phyloP scores from a whole-genome alignment of 2,888 invertebrate species.

The Nomada goodeniana region DNA sequence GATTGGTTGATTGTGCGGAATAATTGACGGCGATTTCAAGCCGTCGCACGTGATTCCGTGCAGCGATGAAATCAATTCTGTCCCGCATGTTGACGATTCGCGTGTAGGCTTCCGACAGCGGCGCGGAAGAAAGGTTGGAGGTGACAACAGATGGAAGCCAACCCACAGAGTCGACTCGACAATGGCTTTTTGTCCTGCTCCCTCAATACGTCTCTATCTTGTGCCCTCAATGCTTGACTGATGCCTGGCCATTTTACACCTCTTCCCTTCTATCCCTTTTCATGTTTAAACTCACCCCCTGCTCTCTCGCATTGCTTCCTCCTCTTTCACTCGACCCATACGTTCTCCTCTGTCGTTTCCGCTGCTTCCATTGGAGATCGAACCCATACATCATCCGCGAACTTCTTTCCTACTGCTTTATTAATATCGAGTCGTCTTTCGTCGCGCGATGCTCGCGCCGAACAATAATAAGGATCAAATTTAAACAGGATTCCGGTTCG shows the following conservation, averaged over 20 bases:
- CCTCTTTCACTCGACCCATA: not conserved
- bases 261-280: constrained; percentile 34
- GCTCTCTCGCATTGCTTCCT: constrained; percentile 34
- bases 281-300: constrained; percentile 10
- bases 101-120: constrained; percentile 47
- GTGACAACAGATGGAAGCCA: constrained; percentile 59
- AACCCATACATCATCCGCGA: constrained; percentile 73
- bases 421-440: constrained; percentile 58
- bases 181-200: constrained; percentile 78
- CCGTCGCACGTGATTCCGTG: constrained; percentile 48
- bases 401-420: constrained; percentile 64
- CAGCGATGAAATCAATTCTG: constrained; percentile 51
- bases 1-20: constrained; percentile 57
- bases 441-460: not conserved
- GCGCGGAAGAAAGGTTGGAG: constrained; percentile 60
- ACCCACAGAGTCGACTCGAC: constrained; percentile 65
- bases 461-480: constrained; percentile 27
- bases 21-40: constrained; percentile 64
- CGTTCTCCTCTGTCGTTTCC: constrained; percentile 10
- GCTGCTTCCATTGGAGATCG: constrained; percentile 29
- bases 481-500: not conserved
- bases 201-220: constrained; percentile 80
- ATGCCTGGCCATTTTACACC: constrained; percentile 78
- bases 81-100: constrained; percentile 50
- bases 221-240: constrained; percentile 79